Evolutionary conservation across 2,797 vertebrate genomes (phyloP), one percentile per base, ranked within the genome.

Genomic region (Chaetodon trifasciatus): DNA sequence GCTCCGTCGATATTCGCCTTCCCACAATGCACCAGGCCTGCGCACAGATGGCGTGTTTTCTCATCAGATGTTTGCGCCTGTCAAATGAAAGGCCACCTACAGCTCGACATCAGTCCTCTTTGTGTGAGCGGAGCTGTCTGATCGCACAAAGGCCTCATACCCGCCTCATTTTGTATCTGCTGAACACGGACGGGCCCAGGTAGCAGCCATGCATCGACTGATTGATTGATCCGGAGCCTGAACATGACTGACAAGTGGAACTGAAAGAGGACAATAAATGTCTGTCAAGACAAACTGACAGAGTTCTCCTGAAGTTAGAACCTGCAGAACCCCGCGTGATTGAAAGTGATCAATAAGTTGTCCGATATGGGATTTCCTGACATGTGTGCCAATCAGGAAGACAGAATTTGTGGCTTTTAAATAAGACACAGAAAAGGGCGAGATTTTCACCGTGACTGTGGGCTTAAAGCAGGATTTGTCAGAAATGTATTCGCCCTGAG

Each of bases 51-150:
- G 15, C 35, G 11, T 69, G 49, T 70, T 60, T 74, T 79, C 50
- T 37, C 46, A 35, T 73, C 84, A 62, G 37, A 62, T 32, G 3
- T 70, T 80, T 39, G 65, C 12, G 28, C 39, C 64, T 74, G 76
- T 76, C 58, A 85, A 79, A 89, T 91, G 86, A 91, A 84, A 81
- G 70, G 40, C 61, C 57, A 75, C 47, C 75, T 49, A 12, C 67
- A 70, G 78, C 61, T 81, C 66, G 46, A 56, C 74, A 70, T 78
- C 37, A 37, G 67, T n/a, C 65, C 42, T 42, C 71, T 82, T 58
- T 58, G 72, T 76, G 64, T 32, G 58, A 47, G 57, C 49, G 73
- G 64, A 71, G 79, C 74, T 61, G 75, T 47, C 50, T 68, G 66
- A 61, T 74, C 71, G 83, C 72, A 50, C 47, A 49, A 58, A 7